phyloP scores from a whole-genome alignment of 2,888 invertebrate genomes.

The Trissonchulus sp. region DNA sequence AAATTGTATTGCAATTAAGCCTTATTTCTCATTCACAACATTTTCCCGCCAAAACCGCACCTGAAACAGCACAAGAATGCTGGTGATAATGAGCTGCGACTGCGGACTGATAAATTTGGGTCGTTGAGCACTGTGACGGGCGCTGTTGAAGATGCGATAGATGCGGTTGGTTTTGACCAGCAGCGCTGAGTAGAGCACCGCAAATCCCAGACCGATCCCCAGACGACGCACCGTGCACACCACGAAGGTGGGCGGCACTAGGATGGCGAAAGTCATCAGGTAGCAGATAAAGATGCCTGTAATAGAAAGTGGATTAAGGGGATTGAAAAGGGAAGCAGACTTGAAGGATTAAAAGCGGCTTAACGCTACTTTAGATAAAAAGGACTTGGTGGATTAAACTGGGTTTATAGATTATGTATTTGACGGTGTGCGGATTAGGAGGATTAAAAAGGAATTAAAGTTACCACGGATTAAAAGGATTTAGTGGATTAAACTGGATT shows the following conservation, averaged over 20 bases:
- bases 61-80: conserved; percentile 63
- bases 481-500: no score
- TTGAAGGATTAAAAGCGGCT: no score
- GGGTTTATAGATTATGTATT: no score
- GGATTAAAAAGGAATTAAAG: no score
- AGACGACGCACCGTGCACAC: conserved; percentile 64
- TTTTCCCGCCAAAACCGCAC: no score
- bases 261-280: conserved; percentile 65
- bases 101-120: conserved; percentile 68
- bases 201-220: conserved; percentile 67
- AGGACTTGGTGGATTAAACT: no score
- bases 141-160: conserved; percentile 66
- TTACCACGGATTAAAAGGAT: no score
- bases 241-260: conserved; percentile 63
- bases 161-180: conserved; percentile 70
- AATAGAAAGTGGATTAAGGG: conserved; percentile 59
- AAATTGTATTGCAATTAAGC: no score
- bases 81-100: conserved; percentile 65
- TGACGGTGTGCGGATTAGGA: not conserved
- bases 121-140: conserved; percentile 64
- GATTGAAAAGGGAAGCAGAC: no score
- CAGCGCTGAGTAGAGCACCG: conserved; percentile 68
- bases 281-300: conserved; percentile 67
- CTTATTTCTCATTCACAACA: no score
- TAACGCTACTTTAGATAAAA: no score